phyloP scores from a whole-genome alignment of 2,113 vertebrate species.

The Myodes glareolus region DNA sequence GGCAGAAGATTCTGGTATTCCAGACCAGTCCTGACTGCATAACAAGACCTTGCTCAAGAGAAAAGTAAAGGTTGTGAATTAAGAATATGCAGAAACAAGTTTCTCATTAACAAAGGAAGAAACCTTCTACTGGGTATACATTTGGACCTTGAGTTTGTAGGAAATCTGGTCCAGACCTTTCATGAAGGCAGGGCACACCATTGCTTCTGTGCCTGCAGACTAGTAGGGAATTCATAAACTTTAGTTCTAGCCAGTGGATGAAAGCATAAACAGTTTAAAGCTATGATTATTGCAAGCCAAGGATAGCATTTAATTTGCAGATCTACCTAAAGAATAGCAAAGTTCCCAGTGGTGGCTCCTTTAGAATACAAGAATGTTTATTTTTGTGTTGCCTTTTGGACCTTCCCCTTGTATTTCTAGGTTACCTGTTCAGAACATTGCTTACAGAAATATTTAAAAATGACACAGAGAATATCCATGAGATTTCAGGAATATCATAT shows the following conservation, averaged over 20 bases:
- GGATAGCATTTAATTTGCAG: slow-evolving; percentile 44
- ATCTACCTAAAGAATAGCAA: slow-evolving; percentile 22
- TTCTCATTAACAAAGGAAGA: slow-evolving; percentile 46
- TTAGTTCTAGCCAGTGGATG: neutral
- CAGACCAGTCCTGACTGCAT: neutral
- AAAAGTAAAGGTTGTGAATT: neutral
- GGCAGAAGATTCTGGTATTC: neutral
- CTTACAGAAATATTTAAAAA: slow-evolving; percentile 98
- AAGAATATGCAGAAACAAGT: neutral
- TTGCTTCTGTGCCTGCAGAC: slow-evolving; percentile 5
- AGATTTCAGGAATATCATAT: slow-evolving; percentile 99
- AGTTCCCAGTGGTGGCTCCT: neutral
- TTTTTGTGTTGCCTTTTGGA: slow-evolving; percentile 60
- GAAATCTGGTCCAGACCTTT: neutral
- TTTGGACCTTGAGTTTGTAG: neutral
- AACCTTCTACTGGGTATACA: neutral
- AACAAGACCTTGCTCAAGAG: neutral
- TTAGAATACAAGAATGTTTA: slow-evolving; percentile 38
- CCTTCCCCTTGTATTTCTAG: slow-evolving; percentile 83
- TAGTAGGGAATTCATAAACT: neutral
- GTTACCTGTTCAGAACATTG: slow-evolving; percentile 95
- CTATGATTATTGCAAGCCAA: neutral
- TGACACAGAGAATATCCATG: slow-evolving; percentile 99
- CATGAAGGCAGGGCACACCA: neutral
- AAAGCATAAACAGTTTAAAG: slow-evolving; percentile 53